Evolutionary conservation across 1,140 invertebrate species (phyloP), one percentile per base, ranked within the genome.

Genomic region (Protaetia brevitarsis): DNA sequence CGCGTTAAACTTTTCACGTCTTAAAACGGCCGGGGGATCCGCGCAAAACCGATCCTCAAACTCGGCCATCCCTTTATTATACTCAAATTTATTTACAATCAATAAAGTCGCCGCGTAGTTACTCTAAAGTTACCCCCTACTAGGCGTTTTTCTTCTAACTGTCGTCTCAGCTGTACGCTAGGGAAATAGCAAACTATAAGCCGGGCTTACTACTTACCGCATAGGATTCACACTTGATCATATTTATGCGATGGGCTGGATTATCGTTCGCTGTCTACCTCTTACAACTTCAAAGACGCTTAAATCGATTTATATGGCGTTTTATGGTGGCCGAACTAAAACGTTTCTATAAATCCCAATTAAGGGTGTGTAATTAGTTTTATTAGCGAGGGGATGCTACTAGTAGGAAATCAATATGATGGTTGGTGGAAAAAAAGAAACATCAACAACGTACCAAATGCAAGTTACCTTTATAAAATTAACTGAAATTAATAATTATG

Each of bases 161-260:
- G 66, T 69, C 73, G 70, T 75, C 76, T 77, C 73, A 77, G 76
- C 72, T 75, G 74, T 66, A 72, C 69, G 64, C 71, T 67, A 65
- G 73, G 69, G 73, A 75, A 72, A 66, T 36, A 63, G 67, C 69
- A 75, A 77, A 75, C 74, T 75, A 51, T 76, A 77, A 77, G 76
- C 76, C 69, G 29, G 74, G 74, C 74, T 76, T 77, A 76, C 64
- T 73, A 73, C 72, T 75, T 74, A 71, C 71, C 67, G 73, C 66
- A 69, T 73, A 63, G 74, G 72, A 72, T 77, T 76, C 76, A 78
- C 77, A 79, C 77, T 79, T 78, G 78, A 80, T 80, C 78, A 80
- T 80, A 79, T 79, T 80, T 80, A 80, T 80, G 79, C 77, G 77
- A 77, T 79, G 77, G 72, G 74, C 73, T 45, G 75, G 78, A 79